A percentile compares a stretch with the other conserved stretches of the same genome.
Evolutionary conservation across 2,797 vertebrate genomes (phyloP).

Genomic region (Tenualosa ilisha): DNA sequence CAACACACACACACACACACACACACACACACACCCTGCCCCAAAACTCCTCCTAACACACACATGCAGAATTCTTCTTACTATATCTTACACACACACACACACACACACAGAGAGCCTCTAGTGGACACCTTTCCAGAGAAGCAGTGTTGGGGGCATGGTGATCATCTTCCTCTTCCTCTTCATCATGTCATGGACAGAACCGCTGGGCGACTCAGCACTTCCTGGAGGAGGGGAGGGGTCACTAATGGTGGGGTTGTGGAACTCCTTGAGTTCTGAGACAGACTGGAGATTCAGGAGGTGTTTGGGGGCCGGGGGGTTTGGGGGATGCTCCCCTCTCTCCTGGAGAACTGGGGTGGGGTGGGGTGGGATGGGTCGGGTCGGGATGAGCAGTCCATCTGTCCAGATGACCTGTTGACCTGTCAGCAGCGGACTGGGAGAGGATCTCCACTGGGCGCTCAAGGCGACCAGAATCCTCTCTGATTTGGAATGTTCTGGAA

Average conservation of each 20-base stretch:
- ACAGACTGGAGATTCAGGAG: background rate
- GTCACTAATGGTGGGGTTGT: background rate
- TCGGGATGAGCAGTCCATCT: background rate
- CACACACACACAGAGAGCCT: background rate
- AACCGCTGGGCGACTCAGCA: background rate
- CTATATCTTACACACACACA: background rate
- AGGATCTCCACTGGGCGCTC: too few relatives aligned
- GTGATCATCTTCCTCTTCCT: background rate
- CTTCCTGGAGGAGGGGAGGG: background rate
- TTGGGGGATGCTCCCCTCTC: background rate
- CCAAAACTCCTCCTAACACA: background rate
- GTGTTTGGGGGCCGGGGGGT: background rate
- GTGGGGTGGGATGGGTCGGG: background rate
- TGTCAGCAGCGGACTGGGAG: too few relatives aligned
- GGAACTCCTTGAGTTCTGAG: background rate
- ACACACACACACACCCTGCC: slow-evolving; percentile 16
- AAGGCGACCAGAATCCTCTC: background rate
- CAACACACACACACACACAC: slow-evolving; percentile 34
- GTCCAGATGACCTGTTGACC: background rate
- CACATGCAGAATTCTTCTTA: background rate
- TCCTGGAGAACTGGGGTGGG: background rate
- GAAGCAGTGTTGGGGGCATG: background rate
- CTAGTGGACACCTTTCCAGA: background rate
- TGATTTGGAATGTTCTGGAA: background rate
- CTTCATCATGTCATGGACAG: slow-evolving; percentile 9